Percentiles rank a stretch among this genome's conserved stretches.
Conservation (phyloP, 2,888 invertebrate genomes). For the Xestia xanthographa region DNA sequence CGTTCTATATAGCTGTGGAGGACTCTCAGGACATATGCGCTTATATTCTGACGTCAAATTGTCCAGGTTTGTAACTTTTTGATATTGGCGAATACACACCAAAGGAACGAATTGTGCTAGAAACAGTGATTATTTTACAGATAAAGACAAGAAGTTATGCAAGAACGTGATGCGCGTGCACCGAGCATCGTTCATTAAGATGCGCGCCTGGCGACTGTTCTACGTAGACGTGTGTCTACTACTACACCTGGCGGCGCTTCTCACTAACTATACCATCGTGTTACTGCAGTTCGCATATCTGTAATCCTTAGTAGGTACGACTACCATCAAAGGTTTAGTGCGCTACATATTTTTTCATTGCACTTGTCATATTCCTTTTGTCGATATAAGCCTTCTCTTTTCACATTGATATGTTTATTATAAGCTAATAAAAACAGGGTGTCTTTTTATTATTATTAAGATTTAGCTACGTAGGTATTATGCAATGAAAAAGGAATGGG, state of each 20-base stretch:
- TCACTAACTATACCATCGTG: neutral
- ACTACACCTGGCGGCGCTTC: constrained; percentile 2
- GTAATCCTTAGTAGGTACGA: neutral
- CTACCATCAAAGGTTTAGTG: neutral
- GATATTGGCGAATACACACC: neutral
- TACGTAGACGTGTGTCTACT: constrained; percentile 4
- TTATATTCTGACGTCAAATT: constrained; percentile 9
- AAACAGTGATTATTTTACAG: too few relatives aligned
- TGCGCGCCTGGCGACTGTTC: constrained; percentile 8
- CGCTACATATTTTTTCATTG: too few relatives aligned
- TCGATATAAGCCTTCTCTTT: neutral
- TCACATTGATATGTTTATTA: neutral
- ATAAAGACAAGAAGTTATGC: too few relatives aligned
- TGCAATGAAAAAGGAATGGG: too few relatives aligned
- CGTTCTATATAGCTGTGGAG: constrained; percentile 13
- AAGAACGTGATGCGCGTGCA: too few relatives aligned
- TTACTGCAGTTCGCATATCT: too few relatives aligned
- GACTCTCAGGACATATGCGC: constrained; percentile 7
- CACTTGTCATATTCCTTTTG: neutral
- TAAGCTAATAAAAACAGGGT: too few relatives aligned
- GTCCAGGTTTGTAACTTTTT: neutral
- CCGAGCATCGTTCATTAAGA: too few relatives aligned
- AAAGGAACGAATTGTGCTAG: neutral
- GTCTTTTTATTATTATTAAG: too few relatives aligned
- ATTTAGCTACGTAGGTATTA: too few relatives aligned